Base-by-base conservation (phyloP, 2,888 invertebrate genomes). In the Hedya salicella region DNA sequence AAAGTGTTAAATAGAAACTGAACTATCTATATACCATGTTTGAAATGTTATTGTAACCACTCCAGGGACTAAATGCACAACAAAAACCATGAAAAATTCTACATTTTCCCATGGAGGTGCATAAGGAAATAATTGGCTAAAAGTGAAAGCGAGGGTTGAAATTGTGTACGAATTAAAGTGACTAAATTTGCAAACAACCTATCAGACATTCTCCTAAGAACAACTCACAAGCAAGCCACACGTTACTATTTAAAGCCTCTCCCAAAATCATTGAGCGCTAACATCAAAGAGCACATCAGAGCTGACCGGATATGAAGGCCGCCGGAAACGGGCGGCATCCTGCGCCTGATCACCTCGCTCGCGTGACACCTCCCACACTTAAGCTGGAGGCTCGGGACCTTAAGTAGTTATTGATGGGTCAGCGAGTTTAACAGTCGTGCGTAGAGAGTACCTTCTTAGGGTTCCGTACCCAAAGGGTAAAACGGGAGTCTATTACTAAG, bases 261-360 rank as follows among this genome's bases (percentile, higher is more conserved):
- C 50, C 50, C n/a, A 53, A 53, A 60, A 66, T 60, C 16, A 63
- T 63, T 52, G 49, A 59, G 53, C 30, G 40, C 16, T 42, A 40
- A 46, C 66, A 61, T 46, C 53, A 67, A 67, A 70, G 52, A 46
- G 69, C 36, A 59, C n/a, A n/a, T 6, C 6, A 68, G 71, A 74
- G 75, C 73, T 77, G 77, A 76, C 78, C 76, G 78, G 76, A 77
- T 73, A 74, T 72, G 69, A 70, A 72, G 72, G 70, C 72, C 69
- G 64, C 71, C 72, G 78, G 78, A 77, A 71, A 71, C 67, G 70
- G 25, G 5, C 36, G 68, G 64, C 68, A 56, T 76, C 76, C 78
- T 74, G 63, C 42, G 46, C 68, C 69, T 73, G 74, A 74, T 75
- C 75, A 73, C 72, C 74, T 70, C 68, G 25, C 67, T 68, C 67